Base-by-base conservation (phyloP, 2,888 invertebrate species). In the Lasioglossum malachurum region DNA sequence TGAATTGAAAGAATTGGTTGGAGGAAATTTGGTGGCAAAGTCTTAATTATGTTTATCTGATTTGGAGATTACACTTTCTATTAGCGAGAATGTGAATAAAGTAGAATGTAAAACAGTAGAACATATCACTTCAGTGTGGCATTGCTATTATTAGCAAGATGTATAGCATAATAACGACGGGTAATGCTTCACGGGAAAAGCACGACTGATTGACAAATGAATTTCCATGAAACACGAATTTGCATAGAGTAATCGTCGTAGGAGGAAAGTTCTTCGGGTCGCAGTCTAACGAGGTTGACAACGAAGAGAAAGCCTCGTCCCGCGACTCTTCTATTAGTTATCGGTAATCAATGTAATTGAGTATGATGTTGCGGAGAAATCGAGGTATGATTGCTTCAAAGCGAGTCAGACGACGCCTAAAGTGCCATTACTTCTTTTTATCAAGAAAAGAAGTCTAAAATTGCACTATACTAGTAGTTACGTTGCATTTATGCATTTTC, bases 221-320 rank as follows among this genome's bases (percentile, higher is more conserved):
- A 64, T 64, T 16, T 31, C 31, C 16, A 31, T 64, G n/a, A 64
- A 16, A 31, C 14, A 0, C 2, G 31, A 31, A 64, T 64, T 31
- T 64, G 64, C 64, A 64, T 69, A 69, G 19, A 35, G 35, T 8
- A 8, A 23, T 69, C 67, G 75, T 75, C 38, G 53, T 46, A 75
- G 75, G 76, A 78, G 27, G 77, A 84, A 75, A 82, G 88, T 73
- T 27, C 78, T 16, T 81, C 19, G 60, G 38, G 4, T 79, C 78
- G 31, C 8, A 12, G 57, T 31, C 49, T 77, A 75, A 88, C 57
- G 85, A 87, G 46, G 84, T 82, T 64, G 80, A 80, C 71, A 76
- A 83, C 41, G 79, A 83, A 72, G 89, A 90, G 90, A 90, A 84
- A 90, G 81, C 67, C 64, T 75, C 76, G 67, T 83, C 80, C 67